Conservation (phyloP, 2,888 invertebrate genomes). For the Ceraclea dissimilis region DNA sequence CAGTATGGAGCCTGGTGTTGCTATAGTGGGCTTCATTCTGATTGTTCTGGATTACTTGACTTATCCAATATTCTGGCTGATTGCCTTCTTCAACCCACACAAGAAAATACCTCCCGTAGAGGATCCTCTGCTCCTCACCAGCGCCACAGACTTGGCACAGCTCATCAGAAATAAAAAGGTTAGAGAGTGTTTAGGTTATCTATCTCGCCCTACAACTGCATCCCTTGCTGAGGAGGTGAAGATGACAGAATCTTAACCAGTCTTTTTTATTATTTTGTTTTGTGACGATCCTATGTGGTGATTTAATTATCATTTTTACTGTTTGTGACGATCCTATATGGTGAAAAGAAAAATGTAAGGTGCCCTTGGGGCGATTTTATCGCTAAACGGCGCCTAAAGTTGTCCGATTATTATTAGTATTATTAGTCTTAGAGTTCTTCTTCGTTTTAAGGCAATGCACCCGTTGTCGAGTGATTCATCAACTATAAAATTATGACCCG, state of each 20-base stretch:
- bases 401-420: too few relatives aligned
- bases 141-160: conserved; percentile 51
- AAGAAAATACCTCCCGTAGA: conserved; percentile 36
- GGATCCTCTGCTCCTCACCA: conserved; percentile 46
- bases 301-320: too few relatives aligned
- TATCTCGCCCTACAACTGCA: too few relatives aligned
- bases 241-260: background rate
- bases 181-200: too few relatives aligned
- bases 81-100: conserved; percentile 6
- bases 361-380: too few relatives aligned
- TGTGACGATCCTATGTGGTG: too few relatives aligned
- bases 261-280: too few relatives aligned
- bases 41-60: conserved; percentile 37
- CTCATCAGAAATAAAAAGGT: conserved; percentile 54
- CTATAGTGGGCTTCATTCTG: conserved; percentile 38
- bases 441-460: too few relatives aligned
- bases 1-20: conserved; percentile 45
- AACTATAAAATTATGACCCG: background rate
- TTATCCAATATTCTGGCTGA: conserved; percentile 40
- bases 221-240: background rate
- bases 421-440: background rate
- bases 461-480: too few relatives aligned
- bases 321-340: too few relatives aligned
- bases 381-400: too few relatives aligned
- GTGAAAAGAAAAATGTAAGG: too few relatives aligned